Evolutionary conservation across 1,140 invertebrate genomes (phyloP), one percentile per base, ranked within the genome.

Genomic region (Hylaeus volcanicus): DNA sequence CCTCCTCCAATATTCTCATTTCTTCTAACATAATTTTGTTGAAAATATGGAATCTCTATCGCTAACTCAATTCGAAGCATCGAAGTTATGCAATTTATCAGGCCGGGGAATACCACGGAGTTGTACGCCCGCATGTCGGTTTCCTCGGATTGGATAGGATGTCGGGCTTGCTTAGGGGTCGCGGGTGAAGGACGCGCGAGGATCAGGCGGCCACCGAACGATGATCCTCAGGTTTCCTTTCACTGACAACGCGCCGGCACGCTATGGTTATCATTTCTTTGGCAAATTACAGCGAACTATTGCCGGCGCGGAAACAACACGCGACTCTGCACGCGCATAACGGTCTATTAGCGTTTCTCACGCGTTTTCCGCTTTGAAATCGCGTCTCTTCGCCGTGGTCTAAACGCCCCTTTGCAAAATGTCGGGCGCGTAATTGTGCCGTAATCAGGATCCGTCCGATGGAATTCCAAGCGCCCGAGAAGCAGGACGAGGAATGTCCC

Each of bases 101-200:
- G 61, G 75, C 45, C 53, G 26, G 66, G 11, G 39, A 66, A 79
- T 51, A 55, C 60, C 48, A 26, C 26, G 26, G 26, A 26, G 61
- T 45, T 15, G 26, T 26, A 11, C n/a, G 37, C 26, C 60, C 37
- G 48, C 51, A 71, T 55, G 60, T 5, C n/a, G 15, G 79, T 82
- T 85, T 85, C 70, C 73, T 81, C 63, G 48, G 80, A 82, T 39
- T 60, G 14, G 84, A n/a, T 79, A 82, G 74, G 79, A 86, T 78
- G 79, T 82, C 71, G 15, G 64, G 56, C 58, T 86, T 69, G 81
- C 73, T 48, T 66, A 0, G 81, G 73, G 85, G 85, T 86, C 84
- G 74, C 12, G 41, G 85, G 85, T 83, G 85, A 86, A 86, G 84
- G 84, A 83, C 85, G 73, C 68, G 39, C 26, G 9, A 61, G 45